These are phyloP conservation scores for Silurus asotus DNA, from an alignment of 2,113 vertebrate species.

Conservation along the genomic window DNA sequence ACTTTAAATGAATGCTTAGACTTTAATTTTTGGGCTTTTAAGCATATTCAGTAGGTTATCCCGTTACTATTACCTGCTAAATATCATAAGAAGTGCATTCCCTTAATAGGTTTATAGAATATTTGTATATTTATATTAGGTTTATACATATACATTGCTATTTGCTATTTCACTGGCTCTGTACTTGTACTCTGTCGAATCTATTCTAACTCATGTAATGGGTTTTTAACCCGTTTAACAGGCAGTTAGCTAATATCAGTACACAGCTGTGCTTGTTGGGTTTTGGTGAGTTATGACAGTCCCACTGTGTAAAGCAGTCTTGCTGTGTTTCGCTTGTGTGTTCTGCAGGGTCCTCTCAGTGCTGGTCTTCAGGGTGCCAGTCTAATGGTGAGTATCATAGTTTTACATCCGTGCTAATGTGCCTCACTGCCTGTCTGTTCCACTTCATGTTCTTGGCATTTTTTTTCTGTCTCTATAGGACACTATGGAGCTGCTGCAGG, in stretches of 20 bases:
- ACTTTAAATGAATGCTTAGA: neutral
- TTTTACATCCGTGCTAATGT: neutral
- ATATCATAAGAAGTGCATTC: too few relatives aligned
- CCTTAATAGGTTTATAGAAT: too few relatives aligned
- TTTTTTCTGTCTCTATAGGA: constrained; percentile 70
- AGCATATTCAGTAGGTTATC: too few relatives aligned
- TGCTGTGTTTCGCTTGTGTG: constrained; percentile 18
- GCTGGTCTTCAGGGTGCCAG: constrained; percentile 83
- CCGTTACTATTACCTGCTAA: too few relatives aligned
- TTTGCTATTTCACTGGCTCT: too few relatives aligned
- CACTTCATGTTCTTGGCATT: neutral
- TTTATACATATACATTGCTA: too few relatives aligned
- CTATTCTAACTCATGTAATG: too few relatives aligned
- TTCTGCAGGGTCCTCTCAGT: constrained; percentile 82
- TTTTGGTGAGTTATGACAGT: neutral
- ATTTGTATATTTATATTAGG: too few relatives aligned
- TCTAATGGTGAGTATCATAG: constrained; percentile 78
- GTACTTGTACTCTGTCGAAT: too few relatives aligned
- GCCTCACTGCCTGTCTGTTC: constrained; percentile 4
- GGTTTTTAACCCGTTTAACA: neutral
- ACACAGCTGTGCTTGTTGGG: neutral
- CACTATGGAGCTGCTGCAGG: constrained; percentile 88
- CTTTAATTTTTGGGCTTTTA: neutral
- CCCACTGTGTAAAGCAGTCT: neutral
- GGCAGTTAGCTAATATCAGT: neutral